Evolutionary conservation across 1,140 invertebrate species (phyloP).

Genomic region (Listronotus bonariensis): DNA sequence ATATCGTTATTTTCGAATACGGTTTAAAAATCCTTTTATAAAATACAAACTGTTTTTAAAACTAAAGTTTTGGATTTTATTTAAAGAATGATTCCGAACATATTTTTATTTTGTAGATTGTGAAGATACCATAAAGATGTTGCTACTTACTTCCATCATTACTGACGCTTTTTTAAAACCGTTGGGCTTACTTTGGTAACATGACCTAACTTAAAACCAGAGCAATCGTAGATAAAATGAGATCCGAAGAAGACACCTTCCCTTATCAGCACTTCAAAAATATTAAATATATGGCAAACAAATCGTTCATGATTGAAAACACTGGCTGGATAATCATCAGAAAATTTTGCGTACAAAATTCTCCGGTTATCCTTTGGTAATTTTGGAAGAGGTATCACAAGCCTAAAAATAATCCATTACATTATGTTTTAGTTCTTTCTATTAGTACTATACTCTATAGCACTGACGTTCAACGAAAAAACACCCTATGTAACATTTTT

Average conservation of each 20-base stretch:
- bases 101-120: too few relatives aligned
- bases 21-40: too few relatives aligned
- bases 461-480: too few relatives aligned
- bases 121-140: too few relatives aligned
- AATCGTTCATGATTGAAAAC: conserved; percentile 17
- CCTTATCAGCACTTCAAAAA: conserved; percentile 12
- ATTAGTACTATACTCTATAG: too few relatives aligned
- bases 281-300: conserved; percentile 34
- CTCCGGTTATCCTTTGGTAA: conserved; percentile 17
- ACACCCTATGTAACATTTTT: too few relatives aligned
- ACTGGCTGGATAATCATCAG: conserved; percentile 52
- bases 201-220: conserved; percentile 9
- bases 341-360: conserved; percentile 18
- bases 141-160: conserved; percentile 16
- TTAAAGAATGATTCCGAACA: too few relatives aligned
- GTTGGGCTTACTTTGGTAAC: conserved; percentile 44
- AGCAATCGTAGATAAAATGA: conserved; percentile 27
- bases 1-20: too few relatives aligned
- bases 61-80: too few relatives aligned
- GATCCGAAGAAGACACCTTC: conserved; percentile 10
- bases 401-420: too few relatives aligned
- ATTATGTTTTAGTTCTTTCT: not conserved
- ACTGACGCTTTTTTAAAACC: conserved; percentile 13
- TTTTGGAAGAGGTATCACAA: conserved; percentile 25
- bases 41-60: too few relatives aligned